These are phyloP conservation scores for Camptogramma bilineatum DNA, from an alignment of 2,888 invertebrate genomes.

Conservation along the genomic window DNA sequence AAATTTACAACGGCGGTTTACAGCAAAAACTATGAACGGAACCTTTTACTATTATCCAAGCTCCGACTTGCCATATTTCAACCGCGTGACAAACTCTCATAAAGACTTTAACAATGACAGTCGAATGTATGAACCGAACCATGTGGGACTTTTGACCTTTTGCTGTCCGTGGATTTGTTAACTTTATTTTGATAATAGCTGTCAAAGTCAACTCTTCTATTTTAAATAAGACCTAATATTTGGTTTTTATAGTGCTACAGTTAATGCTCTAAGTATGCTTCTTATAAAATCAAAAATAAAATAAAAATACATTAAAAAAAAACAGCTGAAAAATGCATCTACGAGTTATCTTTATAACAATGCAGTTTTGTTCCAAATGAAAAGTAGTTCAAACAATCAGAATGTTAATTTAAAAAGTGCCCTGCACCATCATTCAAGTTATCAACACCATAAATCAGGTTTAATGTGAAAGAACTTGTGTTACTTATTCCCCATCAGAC, in stretches of 20 bases:
- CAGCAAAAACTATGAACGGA: slow-evolving; percentile 34
- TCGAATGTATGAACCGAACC: slow-evolving; percentile 57
- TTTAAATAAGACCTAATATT: not conserved
- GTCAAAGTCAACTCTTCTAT: not conserved
- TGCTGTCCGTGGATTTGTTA: slow-evolving; percentile 20
- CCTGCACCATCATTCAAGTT: slow-evolving; percentile 29
- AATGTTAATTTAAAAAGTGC: slow-evolving; percentile 15
- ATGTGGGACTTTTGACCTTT: slow-evolving; percentile 50
- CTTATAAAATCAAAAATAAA: not conserved
- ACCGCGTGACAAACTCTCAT: slow-evolving; percentile 64
- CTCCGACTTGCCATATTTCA: slow-evolving; percentile 28
- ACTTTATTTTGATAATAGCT: not conserved
- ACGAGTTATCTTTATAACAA: not conserved
- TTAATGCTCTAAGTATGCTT: too few relatives aligned
- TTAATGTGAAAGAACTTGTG: slow-evolving; percentile 47
- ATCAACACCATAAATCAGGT: slow-evolving; percentile 38
- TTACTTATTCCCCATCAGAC: slow-evolving; percentile 49
- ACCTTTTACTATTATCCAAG: slow-evolving; percentile 33
- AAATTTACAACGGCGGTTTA: not conserved
- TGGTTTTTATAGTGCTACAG: not conserved
- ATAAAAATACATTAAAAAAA: not conserved
- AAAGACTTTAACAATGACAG: slow-evolving; percentile 62
- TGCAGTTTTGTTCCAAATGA: not conserved
- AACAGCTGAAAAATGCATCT: not conserved
- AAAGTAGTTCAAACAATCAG: slow-evolving; percentile 7